phyloP scores from a whole-genome alignment of 2,888 invertebrate species.

The Tridacna crocea region DNA sequence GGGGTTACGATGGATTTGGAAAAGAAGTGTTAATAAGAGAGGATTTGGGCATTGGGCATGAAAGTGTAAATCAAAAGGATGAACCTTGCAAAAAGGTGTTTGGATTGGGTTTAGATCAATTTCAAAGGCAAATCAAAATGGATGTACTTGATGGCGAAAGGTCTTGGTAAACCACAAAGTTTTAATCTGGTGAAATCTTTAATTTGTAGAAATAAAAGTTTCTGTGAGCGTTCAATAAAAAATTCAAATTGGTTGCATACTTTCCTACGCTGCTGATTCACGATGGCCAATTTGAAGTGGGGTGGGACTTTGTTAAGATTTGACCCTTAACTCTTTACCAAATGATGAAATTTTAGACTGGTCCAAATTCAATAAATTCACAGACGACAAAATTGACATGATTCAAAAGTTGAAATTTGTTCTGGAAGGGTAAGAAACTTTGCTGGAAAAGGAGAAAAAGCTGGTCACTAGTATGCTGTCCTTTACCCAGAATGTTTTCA shows the following conservation, averaged over 20 bases:
- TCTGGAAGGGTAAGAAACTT: no score
- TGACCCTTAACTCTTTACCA: no score
- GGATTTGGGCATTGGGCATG: no score
- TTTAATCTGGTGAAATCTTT: constrained; percentile 17
- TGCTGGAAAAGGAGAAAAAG: no score
- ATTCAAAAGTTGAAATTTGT: no score
- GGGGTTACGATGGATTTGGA: no score
- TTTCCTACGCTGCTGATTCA: constrained; percentile 14
- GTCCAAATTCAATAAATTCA: no score
- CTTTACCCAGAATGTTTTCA: no score
- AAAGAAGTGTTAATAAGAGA: no score
- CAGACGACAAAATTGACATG: no score
- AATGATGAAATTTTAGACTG: no score
- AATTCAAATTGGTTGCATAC: constrained; percentile 8
- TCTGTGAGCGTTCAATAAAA: constrained; percentile 17
- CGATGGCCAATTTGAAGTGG: neutral
- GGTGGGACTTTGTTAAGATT: neutral
- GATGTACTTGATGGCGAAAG: constrained; percentile 10
- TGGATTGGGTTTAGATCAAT: neutral
- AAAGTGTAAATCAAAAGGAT: neutral
- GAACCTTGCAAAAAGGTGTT: neutral
- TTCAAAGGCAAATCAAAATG: constrained; percentile 11
- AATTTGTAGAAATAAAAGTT: constrained; percentile 19
- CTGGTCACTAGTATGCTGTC: no score
- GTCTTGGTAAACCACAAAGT: constrained; percentile 3